Evolutionary conservation across 2,888 invertebrate species (phyloP).

Genomic region (Amorpha juglandis): DNA sequence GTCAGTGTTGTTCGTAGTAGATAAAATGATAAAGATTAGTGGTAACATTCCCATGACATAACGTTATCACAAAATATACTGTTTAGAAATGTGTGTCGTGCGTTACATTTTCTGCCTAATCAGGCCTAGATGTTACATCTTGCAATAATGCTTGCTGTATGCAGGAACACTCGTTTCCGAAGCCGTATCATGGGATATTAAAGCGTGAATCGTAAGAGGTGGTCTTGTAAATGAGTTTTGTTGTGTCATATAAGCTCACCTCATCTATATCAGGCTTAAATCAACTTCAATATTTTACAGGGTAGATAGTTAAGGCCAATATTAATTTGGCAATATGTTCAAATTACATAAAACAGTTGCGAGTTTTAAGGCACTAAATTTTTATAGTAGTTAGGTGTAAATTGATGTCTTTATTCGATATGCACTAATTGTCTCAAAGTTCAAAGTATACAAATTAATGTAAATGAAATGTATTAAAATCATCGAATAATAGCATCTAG

Average conservation of each 20-base stretch:
- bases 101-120: not conserved
- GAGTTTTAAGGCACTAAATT: slow-evolving; percentile 37
- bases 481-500: slow-evolving; percentile 20
- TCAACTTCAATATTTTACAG: slow-evolving; percentile 35
- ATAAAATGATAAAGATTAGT: slow-evolving; percentile 4
- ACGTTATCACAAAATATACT: not conserved
- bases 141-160: not conserved
- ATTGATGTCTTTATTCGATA: slow-evolving; percentile 24
- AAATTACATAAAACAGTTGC: slow-evolving; percentile 47
- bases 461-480: slow-evolving; percentile 22
- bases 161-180: too few species aligned
- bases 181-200: too few species aligned
- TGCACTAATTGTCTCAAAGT: slow-evolving; percentile 30
- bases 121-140: slow-evolving; percentile 27
- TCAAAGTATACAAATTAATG: slow-evolving; percentile 13
- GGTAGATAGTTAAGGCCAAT: slow-evolving; percentile 38
- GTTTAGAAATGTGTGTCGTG: not conserved
- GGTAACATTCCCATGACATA: not conserved
- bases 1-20: not conserved
- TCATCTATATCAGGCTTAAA: not conserved
- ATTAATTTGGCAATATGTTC: slow-evolving; percentile 35
- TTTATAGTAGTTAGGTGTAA: slow-evolving; percentile 1
- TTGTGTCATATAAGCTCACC: too few species aligned
- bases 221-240: too few species aligned
- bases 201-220: too few species aligned